Percentiles rank a stretch among this genome's conserved stretches.
phyloP scores from a whole-genome alignment of 2,888 invertebrate genomes.

The Ichneumoninae sp. region DNA sequence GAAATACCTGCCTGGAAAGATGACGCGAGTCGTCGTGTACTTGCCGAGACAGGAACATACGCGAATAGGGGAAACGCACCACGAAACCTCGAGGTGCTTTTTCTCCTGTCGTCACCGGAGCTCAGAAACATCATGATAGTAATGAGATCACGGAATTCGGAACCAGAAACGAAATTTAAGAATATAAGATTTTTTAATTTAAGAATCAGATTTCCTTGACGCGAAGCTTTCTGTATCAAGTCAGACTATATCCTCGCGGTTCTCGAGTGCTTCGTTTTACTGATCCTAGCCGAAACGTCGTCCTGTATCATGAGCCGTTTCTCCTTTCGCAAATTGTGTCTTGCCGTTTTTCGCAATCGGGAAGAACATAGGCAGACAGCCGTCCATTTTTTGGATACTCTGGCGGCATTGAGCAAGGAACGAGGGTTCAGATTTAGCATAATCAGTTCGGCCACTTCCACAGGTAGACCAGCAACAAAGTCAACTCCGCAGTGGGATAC shows the following conservation, averaged over 20 bases:
- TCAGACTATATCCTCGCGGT: neutral
- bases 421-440: constrained; percentile 30
- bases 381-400: constrained; percentile 43
- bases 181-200: too few relatives aligned
- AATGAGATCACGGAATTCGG: too few relatives aligned
- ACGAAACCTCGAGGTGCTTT: neutral
- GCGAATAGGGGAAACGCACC: neutral
- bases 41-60: constrained; percentile 7
- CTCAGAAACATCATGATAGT: neutral
- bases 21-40: neutral
- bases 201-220: neutral
- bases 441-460: constrained; percentile 44
- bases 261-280: neutral
- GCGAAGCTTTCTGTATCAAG: neutral
- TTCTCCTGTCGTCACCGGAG: neutral
- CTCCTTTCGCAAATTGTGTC: constrained; percentile 29
- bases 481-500: constrained; percentile 24
- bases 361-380: constrained; percentile 39
- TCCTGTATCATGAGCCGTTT: neutral
- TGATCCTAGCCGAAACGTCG: neutral
- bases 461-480: constrained; percentile 26
- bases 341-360: constrained; percentile 22
- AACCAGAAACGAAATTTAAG: too few relatives aligned
- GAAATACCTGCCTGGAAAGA: constrained; percentile 36
- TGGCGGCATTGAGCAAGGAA: constrained; percentile 23